phyloP scores from a whole-genome alignment of 1,140 invertebrate species.

The Trichomalopsis sarcophagae region DNA sequence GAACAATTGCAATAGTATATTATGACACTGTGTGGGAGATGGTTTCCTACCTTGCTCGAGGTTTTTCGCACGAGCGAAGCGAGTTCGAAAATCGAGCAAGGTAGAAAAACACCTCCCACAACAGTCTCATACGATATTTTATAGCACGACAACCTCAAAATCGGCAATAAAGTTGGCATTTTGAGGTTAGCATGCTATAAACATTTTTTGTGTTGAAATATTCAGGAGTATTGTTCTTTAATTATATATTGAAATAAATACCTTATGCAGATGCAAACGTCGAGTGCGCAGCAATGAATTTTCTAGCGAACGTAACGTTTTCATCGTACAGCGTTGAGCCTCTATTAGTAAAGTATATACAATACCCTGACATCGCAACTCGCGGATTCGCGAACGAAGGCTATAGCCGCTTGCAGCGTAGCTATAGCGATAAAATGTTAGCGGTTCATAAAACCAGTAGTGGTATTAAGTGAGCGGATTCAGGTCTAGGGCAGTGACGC shows the following conservation, averaged over 20 bases:
- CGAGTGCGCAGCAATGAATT: neutral
- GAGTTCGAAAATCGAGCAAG: no score
- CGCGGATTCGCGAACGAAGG: constrained; percentile 30
- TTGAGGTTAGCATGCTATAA: no score
- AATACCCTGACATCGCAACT: neutral
- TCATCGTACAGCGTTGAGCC: constrained; percentile 7
- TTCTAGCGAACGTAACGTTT: neutral
- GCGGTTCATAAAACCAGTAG: constrained; percentile 26
- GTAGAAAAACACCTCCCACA: no score
- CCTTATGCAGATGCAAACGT: neutral
- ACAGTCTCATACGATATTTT: no score
- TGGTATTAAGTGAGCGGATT: constrained; percentile 17
- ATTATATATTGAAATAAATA: neutral
- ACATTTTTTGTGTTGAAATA: neutral
- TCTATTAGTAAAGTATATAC: neutral
- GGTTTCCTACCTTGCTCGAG: no score
- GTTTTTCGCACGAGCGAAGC: no score
- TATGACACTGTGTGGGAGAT: no score
- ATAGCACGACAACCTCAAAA: no score
- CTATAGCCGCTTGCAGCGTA: neutral
- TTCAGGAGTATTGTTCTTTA: neutral
- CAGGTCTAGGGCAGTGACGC: constrained; percentile 50
- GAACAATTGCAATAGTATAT: no score
- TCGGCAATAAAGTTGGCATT: no score
- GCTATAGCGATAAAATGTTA: constrained; percentile 39